Evolutionary conservation across 2,113 vertebrate genomes (phyloP), one percentile per base, ranked within the genome.

Genomic region (Saimiri boliviensis): DNA sequence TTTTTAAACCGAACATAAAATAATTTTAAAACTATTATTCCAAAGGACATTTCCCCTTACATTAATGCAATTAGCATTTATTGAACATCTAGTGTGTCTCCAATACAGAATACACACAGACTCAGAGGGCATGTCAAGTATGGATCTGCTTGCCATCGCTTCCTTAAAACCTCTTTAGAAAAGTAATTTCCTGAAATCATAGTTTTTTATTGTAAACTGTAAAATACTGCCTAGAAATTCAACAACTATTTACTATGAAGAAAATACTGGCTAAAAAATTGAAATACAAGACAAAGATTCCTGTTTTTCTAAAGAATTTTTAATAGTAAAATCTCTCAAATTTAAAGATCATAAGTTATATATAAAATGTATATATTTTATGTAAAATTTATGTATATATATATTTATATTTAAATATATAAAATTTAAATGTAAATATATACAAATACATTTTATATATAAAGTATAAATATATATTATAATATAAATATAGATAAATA

Each of bases 121-220:
- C 49, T 32, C 20, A 21, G 0, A 27, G 23, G 12, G 37, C 1
- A 0, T 23, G 25, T n/a, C 11, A 74, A 70, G 25, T 20, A n/a
- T 13, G 0, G 4, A 37, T 4, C 0, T 0, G 12, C 70, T 40
- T 60, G 49, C 14, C 13, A 5, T 2, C 20, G 9, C 19, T 58
- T 27, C 63, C 74, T 6, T 7, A 14, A 74, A 58, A 23, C 21
- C 56, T 58, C 56, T 58, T 58, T 23, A 23, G 56, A 63, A 83
- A 93, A 17, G 60, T 14, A 14, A 35, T 71, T 63, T 85, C 63
- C 82, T 12, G 8, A 90, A 60, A 19, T 88, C 45, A 82, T 20
- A 49, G 66, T 7, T 52, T 0, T 35, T 45, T 45, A 54, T 16
- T 40, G 3, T 30, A 54, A n/a, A 6, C 42, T 58, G 45, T 60